These are phyloP conservation scores for Caretta caretta DNA, from an alignment of 2,113 vertebrate species.

Conservation along the genomic window DNA sequence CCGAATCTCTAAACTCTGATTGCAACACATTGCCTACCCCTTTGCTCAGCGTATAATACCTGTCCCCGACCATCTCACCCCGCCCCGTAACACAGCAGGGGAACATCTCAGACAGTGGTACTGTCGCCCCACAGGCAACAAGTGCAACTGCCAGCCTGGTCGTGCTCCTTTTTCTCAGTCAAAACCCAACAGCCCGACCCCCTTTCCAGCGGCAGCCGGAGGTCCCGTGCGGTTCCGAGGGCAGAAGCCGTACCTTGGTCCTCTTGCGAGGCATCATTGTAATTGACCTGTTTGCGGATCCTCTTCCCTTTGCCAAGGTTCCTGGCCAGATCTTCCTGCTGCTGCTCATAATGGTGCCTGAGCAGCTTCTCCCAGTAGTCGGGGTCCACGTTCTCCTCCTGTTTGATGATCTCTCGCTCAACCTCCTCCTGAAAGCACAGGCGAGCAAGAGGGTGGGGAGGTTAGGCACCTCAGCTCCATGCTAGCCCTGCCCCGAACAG, in stretches of 20 bases:
- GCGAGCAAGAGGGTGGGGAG: fast-evolving
- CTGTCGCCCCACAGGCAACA: not conserved
- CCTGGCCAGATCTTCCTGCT: constrained; percentile 96
- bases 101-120: not conserved
- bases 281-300: constrained; percentile 98
- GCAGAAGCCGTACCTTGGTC: constrained; percentile 87
- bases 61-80: too few species aligned
- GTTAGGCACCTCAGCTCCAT: fast-evolving
- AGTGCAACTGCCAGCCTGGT: not conserved
- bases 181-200: not conserved
- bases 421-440: constrained; percentile 89
- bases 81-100: not conserved
- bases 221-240: fast-evolving
- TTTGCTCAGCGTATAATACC: fast-evolving
- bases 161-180: not conserved
- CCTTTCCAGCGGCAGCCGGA: fast-evolving
- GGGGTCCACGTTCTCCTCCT: constrained; percentile 98
- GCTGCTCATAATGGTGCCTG: constrained; percentile 97
- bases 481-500: not conserved
- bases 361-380: constrained; percentile 99
- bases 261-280: constrained; percentile 97
- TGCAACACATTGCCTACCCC: not conserved
- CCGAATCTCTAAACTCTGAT: not conserved
- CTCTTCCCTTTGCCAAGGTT: constrained; percentile 97
- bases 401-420: constrained; percentile 98